These are phyloP conservation scores for Leptinotarsa lineolata DNA, from an alignment of 1,140 invertebrate species.

Conservation along the genomic window DNA sequence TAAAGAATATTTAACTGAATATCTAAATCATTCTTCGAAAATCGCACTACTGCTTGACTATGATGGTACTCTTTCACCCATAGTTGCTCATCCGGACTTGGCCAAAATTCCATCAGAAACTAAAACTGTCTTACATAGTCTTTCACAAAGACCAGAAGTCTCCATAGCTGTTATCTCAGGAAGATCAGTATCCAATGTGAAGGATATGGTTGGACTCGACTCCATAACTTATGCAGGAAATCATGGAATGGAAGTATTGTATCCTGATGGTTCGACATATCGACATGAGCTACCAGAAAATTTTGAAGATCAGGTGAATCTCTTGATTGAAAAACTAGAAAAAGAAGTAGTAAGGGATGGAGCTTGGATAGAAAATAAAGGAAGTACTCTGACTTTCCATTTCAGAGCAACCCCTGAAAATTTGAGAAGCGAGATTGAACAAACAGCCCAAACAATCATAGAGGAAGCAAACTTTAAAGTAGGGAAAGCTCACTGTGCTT, in stretches of 20 bases:
- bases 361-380: slow-evolving; percentile 44
- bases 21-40: slow-evolving; percentile 28
- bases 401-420: slow-evolving; percentile 35
- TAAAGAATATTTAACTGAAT: slow-evolving; percentile 31
- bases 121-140: slow-evolving; percentile 30
- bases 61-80: slow-evolving; percentile 41
- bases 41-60: slow-evolving; percentile 39
- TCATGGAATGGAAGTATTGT: slow-evolving; percentile 41
- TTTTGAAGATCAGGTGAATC: slow-evolving; percentile 36
- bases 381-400: slow-evolving; percentile 37
- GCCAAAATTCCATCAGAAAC: slow-evolving; percentile 40
- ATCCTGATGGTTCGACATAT: slow-evolving; percentile 38
- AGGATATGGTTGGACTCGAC: slow-evolving; percentile 38
- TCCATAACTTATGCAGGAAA: slow-evolving; percentile 39
- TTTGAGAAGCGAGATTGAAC: slow-evolving; percentile 32
- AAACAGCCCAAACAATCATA: slow-evolving; percentile 34
- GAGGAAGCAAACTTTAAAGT: slow-evolving; percentile 37
- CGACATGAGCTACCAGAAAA: slow-evolving; percentile 35
- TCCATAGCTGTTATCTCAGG: slow-evolving; percentile 40
- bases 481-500: slow-evolving; percentile 37
- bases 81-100: slow-evolving; percentile 41
- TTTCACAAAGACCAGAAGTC: slow-evolving; percentile 30
- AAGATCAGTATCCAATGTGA: slow-evolving; percentile 37
- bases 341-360: slow-evolving; percentile 36
- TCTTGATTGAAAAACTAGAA: slow-evolving; percentile 33